Percentiles rank a stretch among this genome's conserved stretches.
phyloP scores from a whole-genome alignment of 2,113 vertebrate species.

The Mobula birostris region DNA sequence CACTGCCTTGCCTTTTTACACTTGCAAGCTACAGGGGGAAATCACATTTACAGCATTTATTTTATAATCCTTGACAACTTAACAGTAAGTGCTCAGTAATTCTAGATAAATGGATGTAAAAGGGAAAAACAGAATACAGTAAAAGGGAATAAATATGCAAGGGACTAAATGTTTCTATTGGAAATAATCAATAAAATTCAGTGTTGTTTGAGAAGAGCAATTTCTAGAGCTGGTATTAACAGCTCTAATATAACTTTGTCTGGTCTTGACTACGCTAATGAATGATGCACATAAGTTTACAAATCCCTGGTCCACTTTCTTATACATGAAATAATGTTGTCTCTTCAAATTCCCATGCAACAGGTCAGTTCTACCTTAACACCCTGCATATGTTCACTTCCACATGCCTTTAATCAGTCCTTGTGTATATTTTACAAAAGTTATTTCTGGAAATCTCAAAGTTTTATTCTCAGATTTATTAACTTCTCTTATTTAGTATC shows the following conservation, averaged over 20 bases:
- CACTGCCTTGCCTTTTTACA: background rate
- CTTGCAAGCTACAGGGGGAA: background rate
- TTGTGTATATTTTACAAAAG: background rate
- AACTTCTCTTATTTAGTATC: background rate
- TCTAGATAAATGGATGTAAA: background rate
- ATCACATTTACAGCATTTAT: background rate
- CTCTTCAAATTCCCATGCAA: background rate
- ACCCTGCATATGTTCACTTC: background rate
- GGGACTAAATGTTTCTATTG: background rate
- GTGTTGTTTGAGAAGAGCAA: background rate
- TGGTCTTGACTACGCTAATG: background rate
- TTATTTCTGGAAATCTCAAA: background rate
- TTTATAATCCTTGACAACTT: background rate
- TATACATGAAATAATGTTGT: background rate
- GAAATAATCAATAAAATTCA: background rate
- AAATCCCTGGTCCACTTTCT: background rate
- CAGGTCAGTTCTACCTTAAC: background rate
- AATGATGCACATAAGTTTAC: background rate
- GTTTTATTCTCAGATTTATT: background rate
- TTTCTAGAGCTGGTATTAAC: background rate
- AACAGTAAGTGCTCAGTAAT: background rate
- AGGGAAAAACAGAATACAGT: background rate
- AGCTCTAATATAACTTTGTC: background rate
- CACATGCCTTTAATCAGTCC: background rate
- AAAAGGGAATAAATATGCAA: background rate